Percentiles rank a stretch among this genome's conserved stretches.
phyloP scores from a whole-genome alignment of 2,113 vertebrate species.

The Climacteris rufus region DNA sequence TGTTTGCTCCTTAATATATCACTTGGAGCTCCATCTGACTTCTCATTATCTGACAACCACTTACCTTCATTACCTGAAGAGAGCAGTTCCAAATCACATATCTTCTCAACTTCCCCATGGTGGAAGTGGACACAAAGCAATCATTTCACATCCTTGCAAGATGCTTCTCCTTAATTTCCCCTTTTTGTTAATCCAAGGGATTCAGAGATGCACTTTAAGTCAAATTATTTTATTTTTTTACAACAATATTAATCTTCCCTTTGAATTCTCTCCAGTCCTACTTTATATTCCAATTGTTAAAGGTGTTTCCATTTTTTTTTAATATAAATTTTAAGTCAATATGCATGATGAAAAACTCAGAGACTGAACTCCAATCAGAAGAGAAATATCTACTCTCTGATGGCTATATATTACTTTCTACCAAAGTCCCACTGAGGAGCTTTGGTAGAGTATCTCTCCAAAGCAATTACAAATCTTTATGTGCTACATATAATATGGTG shows the following conservation, averaged over 20 bases:
- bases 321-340: neutral
- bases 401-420: neutral
- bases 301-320: neutral
- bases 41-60: slow-evolving; percentile 10
- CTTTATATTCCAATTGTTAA: neutral
- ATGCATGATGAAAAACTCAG: neutral
- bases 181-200: neutral
- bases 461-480: slow-evolving; percentile 8
- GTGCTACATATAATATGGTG: neutral
- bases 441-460: neutral
- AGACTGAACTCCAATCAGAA: neutral
- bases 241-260: neutral
- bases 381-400: neutral
- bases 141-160: neutral
- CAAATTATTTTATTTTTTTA: neutral
- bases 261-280: neutral
- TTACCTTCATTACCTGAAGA: slow-evolving; percentile 15
- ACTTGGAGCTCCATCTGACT: neutral
- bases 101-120: neutral
- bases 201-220: neutral
- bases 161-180: neutral
- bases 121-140: neutral
- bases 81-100: neutral
- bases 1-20: neutral
- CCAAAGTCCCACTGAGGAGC: neutral